Conservation (phyloP, 23 tunicate species). For the Phallusia fumigata region DNA sequence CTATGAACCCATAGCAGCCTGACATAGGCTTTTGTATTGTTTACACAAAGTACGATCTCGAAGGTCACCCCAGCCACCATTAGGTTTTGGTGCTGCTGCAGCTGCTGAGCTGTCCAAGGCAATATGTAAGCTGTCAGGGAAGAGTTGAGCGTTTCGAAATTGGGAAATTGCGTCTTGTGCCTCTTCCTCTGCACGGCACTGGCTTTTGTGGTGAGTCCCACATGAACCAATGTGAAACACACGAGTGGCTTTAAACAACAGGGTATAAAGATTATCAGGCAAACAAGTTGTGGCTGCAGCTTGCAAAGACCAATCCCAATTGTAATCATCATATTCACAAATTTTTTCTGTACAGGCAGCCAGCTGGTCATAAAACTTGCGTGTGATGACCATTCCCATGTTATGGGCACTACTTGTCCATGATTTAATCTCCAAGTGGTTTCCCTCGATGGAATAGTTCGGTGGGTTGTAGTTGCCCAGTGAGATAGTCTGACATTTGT, state of each 20-base stretch:
- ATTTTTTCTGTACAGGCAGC: constrained; percentile 39
- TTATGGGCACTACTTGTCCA: constrained; percentile 83
- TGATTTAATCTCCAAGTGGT: constrained; percentile 43
- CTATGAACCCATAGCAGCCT: neutral
- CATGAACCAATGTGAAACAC: constrained; percentile 83
- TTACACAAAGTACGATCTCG: constrained; percentile 80
- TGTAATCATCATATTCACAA: constrained; percentile 91
- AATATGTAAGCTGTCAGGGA: constrained; percentile 52
- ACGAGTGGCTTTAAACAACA: constrained; percentile 54
- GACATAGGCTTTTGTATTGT: constrained; percentile 40
- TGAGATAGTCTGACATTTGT: constrained; percentile 59
- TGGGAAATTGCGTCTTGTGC: constrained; percentile 3
- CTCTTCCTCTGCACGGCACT: constrained; percentile 42
- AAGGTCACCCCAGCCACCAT: constrained; percentile 99
- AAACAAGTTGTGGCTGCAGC: constrained; percentile 20
- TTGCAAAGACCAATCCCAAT: constrained; percentile 98
- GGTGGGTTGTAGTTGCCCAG: constrained; percentile 70
- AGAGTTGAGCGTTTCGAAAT: constrained; percentile 27
- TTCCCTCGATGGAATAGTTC: constrained; percentile 25
- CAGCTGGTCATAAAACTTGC: constrained; percentile 37
- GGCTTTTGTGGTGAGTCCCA: constrained; percentile 41
- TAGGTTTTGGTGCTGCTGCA: constrained; percentile 34
- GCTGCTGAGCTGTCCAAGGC: constrained; percentile 37
- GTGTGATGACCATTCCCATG: constrained; percentile 76
- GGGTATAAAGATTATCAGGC: constrained; percentile 23